Evolutionary conservation across 2,797 vertebrate species (phyloP).

Genomic region (Enteromius radiatus): DNA sequence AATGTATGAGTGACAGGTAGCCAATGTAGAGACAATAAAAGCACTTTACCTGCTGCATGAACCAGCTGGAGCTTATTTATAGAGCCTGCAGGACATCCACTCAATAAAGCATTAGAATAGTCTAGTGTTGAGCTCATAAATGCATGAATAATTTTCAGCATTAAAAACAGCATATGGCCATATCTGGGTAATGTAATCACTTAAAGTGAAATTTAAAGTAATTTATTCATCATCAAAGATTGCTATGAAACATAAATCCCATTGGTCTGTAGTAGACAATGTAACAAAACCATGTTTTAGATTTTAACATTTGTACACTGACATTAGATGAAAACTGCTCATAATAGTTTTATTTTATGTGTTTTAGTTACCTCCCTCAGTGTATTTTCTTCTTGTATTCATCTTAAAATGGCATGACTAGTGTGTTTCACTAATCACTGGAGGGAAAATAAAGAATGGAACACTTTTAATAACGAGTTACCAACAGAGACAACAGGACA

Average conservation of each 20-base stretch:
- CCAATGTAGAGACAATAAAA: not conserved
- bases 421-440: not conserved
- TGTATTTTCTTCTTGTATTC: not conserved
- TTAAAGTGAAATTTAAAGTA: not conserved
- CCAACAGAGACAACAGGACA: not conserved
- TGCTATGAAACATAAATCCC: not conserved
- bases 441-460: not conserved
- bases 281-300: not conserved
- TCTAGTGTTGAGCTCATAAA: not conserved
- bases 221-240: not conserved
- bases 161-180: not conserved
- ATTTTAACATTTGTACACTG: too few species aligned
- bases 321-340: too few species aligned
- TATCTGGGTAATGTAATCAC: not conserved
- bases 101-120: slow-evolving; percentile 5
- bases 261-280: not conserved
- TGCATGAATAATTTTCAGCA: not conserved
- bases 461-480: not conserved
- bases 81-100: not conserved
- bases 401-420: not conserved
- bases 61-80: not conserved
- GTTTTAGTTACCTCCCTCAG: not conserved
- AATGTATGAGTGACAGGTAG: too few species aligned
- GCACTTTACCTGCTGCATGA: not conserved
- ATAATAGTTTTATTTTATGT: not conserved